Evolutionary conservation across 2,888 invertebrate genomes (phyloP).

Genomic region (Patella ulyssiponensis): DNA sequence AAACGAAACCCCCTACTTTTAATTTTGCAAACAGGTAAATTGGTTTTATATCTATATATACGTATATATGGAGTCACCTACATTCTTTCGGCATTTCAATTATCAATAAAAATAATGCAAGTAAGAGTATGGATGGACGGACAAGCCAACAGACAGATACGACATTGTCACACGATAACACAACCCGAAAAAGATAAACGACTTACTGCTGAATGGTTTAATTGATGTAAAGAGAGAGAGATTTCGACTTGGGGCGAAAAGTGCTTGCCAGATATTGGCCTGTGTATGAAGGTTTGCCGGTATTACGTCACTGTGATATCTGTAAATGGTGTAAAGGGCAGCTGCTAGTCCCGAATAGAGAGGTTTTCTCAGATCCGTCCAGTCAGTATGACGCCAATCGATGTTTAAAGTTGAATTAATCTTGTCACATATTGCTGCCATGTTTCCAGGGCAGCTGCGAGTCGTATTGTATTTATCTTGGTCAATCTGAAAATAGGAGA

Average conservation of each 20-base stretch:
- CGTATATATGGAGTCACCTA: no score
- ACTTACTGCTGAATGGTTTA: no score
- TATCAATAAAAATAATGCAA: no score
- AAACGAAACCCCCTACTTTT: no score
- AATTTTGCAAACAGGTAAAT: no score
- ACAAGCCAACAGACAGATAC: no score
- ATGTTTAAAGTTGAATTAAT: slow-evolving; percentile 26
- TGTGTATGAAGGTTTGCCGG: slow-evolving; percentile 24
- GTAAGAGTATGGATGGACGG: no score
- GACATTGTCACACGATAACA: no score
- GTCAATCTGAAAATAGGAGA: slow-evolving; percentile 15
- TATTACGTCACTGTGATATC: slow-evolving; percentile 12
- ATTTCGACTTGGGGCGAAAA: slow-evolving; percentile 6
- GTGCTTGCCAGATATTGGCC: slow-evolving; percentile 23
- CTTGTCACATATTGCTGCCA: slow-evolving; percentile 11
- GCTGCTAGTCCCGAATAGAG: slow-evolving; percentile 37
- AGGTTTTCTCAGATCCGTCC: slow-evolving; percentile 36
- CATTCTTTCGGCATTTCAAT: no score
- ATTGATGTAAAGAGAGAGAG: no score
- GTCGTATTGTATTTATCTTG: slow-evolving; percentile 22
- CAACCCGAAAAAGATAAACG: no score
- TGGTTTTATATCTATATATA: no score
- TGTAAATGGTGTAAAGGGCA: slow-evolving; percentile 18
- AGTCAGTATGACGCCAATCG: slow-evolving; percentile 28
- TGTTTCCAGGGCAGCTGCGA: slow-evolving; percentile 9